phyloP scores from a whole-genome alignment of 2,113 vertebrate species.

The Heterotilapia buettikoferi region DNA sequence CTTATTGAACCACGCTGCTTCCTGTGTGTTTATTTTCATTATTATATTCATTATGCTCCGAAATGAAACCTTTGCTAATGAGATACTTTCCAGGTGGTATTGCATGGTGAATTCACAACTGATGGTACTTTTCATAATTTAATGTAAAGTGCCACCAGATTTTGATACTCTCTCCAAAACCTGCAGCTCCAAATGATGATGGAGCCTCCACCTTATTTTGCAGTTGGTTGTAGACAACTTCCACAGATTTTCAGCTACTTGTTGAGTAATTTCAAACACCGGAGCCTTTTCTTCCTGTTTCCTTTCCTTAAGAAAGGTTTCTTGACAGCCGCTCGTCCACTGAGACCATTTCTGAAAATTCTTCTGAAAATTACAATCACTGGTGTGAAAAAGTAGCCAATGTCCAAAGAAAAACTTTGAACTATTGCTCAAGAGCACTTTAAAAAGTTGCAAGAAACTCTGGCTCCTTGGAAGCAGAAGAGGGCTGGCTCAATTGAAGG shows the following conservation, averaged over 20 bases:
- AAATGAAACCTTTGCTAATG: background rate
- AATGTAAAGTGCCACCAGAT: background rate
- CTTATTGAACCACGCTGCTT: background rate
- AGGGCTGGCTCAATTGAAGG: background rate
- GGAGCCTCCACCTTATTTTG: background rate
- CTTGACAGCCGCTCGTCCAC: accelerated
- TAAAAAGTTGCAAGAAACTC: background rate
- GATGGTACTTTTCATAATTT: background rate
- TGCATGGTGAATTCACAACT: background rate
- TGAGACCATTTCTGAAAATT: background rate
- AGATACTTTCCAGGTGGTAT: background rate
- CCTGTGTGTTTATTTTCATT: background rate
- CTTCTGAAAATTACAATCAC: background rate
- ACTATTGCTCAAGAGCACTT: background rate
- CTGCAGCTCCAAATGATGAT: background rate
- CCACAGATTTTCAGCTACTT: background rate
- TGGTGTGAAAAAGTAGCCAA: background rate
- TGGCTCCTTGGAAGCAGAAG: background rate
- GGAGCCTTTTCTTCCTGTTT: background rate
- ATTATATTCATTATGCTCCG: background rate
- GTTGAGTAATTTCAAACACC: background rate
- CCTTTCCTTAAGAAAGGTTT: background rate
- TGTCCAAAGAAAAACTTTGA: background rate
- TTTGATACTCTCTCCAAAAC: background rate
- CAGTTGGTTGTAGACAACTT: background rate